Evolutionary conservation across 2,113 vertebrate genomes (phyloP).

Genomic region (Oxygymnocypris stewartii): DNA sequence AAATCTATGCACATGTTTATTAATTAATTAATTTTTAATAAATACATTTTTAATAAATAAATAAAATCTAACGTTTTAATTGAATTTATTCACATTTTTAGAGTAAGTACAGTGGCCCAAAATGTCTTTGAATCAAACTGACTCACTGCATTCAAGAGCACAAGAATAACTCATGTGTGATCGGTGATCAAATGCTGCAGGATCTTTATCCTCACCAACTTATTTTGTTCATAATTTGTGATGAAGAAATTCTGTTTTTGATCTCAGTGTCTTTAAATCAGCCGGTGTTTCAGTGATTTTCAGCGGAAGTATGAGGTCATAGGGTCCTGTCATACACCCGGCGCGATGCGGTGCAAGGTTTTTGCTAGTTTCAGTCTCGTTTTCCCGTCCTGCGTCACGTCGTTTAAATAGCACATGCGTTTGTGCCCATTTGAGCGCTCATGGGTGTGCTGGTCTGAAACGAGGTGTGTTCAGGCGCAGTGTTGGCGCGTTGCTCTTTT

Average conservation of each 20-base stretch:
- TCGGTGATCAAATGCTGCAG: background rate
- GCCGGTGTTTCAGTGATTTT: background rate
- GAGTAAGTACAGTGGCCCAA: background rate
- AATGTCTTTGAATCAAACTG: background rate
- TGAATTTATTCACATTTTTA: background rate
- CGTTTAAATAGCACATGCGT: no score
- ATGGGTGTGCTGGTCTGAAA: no score
- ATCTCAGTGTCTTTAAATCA: background rate
- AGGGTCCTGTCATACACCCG: no score
- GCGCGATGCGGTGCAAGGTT: no score
- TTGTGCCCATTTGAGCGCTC: no score
- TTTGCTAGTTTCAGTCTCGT: no score
- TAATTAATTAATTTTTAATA: no score
- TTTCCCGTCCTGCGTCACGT: no score
- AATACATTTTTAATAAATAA: no score
- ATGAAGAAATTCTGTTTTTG: background rate
- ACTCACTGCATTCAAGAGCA: background rate
- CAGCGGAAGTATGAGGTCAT: background rate
- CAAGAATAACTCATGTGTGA: background rate
- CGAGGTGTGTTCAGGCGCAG: no score
- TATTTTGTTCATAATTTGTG: background rate
- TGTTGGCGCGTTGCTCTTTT: no score
- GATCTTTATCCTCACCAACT: background rate
- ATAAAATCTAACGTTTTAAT: no score
- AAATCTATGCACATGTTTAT: background rate